These are phyloP conservation scores for Collichthys lucidus DNA, from an alignment of 2,113 vertebrate genomes.

Conservation along the genomic window DNA sequence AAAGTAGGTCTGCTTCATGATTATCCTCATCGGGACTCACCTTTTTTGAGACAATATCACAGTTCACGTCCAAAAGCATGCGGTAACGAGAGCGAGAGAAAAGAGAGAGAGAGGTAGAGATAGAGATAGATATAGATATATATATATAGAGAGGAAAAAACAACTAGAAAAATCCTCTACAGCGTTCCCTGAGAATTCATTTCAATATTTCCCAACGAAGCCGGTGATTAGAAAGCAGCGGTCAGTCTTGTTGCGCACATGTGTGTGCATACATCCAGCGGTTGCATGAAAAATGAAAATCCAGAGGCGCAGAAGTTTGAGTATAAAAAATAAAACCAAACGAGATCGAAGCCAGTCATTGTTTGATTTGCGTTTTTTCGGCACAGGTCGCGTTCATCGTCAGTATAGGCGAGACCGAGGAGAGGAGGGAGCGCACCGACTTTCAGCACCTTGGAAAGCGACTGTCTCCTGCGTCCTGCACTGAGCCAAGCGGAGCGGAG, in stretches of 20 bases:
- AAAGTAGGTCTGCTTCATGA: constrained; percentile 75
- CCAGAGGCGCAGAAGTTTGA: constrained; percentile 58
- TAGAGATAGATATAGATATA: not conserved
- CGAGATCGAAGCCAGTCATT: constrained; percentile 28
- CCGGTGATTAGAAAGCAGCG: constrained; percentile 67
- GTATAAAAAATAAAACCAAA: constrained; percentile 15
- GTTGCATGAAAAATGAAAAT: constrained; percentile 42
- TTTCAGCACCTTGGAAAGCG: constrained; percentile 80
- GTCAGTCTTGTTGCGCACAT: constrained; percentile 62
- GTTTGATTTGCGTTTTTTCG: constrained; percentile 14
- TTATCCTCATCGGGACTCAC: constrained; percentile 69
- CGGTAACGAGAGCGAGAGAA: constrained; percentile 4
- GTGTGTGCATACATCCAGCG: constrained; percentile 67
- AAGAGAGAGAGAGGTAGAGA: not conserved
- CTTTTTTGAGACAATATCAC: constrained; percentile 58
- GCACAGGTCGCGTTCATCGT: constrained; percentile 47
- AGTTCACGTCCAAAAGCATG: constrained; percentile 57
- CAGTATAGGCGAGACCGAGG: constrained; percentile 35
- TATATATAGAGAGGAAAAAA: constrained; percentile 6
- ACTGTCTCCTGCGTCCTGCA: constrained; percentile 72
- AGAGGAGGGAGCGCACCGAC: constrained; percentile 68
- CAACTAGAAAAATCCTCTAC: constrained; percentile 60
- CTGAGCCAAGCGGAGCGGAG: constrained; percentile 43
- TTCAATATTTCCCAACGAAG: constrained; percentile 79
- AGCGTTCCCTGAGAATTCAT: constrained; percentile 70